phyloP scores from a whole-genome alignment of 2,888 invertebrate genomes.

The Acrobasis consociella region DNA sequence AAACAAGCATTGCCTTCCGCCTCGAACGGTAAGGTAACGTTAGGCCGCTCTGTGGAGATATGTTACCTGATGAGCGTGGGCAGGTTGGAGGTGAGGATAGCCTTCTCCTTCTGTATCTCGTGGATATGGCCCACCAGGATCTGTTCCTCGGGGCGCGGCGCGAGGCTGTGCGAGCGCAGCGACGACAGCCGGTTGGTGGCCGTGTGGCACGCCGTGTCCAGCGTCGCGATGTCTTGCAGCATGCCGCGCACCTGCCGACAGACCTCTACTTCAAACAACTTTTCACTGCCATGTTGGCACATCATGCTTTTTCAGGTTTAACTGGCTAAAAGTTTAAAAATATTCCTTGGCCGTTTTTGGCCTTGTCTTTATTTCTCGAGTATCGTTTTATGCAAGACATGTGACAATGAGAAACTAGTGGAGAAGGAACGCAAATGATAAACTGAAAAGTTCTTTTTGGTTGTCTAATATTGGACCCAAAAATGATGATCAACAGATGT shows the following conservation, averaged over 20 bases:
- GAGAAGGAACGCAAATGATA: no score
- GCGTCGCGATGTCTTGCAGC: constrained; percentile 93
- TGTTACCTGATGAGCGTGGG: constrained; percentile 86
- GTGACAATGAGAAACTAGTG: no score
- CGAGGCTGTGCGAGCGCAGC: constrained; percentile 80
- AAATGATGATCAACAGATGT: no score
- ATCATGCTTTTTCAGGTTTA: neutral
- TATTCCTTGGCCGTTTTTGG: no score
- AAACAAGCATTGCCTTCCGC: no score
- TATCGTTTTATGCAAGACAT: no score
- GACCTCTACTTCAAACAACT: neutral
- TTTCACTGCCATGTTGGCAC: neutral
- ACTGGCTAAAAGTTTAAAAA: neutral
- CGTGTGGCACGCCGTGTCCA: constrained; percentile 94
- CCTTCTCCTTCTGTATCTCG: constrained; percentile 92
- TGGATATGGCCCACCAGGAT: constrained; percentile 89
- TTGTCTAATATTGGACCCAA: no score
- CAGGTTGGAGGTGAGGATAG: constrained; percentile 89
- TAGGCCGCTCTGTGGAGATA: no score
- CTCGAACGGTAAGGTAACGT: no score
- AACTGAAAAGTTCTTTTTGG: no score
- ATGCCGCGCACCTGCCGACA: constrained; percentile 88
- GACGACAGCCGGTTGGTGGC: constrained; percentile 90
- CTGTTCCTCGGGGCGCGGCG: constrained; percentile 87
- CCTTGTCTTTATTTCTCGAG: no score